phyloP scores from a whole-genome alignment of 1,140 invertebrate species.

The Eumeta japonica region DNA sequence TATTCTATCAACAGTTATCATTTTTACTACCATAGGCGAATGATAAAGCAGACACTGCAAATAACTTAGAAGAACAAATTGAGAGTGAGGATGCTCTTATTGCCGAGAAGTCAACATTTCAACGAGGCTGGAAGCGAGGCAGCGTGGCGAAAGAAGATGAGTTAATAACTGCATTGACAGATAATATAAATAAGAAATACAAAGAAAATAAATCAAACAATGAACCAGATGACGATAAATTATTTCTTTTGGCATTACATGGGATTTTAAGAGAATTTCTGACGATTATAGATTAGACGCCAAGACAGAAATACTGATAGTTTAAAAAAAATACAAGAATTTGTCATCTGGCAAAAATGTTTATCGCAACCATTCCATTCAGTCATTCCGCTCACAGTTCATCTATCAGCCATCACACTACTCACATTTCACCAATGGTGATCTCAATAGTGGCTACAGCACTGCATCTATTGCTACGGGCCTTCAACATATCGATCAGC shows the following conservation, averaged over 20 bases:
- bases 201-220: no score
- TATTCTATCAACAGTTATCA: conserved; percentile 12
- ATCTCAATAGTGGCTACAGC: conserved; percentile 14
- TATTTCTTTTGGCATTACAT: conserved; percentile 14
- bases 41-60: conserved; percentile 10
- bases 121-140: no score
- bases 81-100: no score
- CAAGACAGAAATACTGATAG: conserved; percentile 17
- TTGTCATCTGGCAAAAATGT: conserved; percentile 8
- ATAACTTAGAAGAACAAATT: conserved; percentile 12
- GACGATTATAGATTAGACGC: conserved; percentile 15
- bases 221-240: conserved; percentile 19
- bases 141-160: no score
- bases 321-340: conserved; percentile 17
- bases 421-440: conserved; percentile 14
- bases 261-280: conserved; percentile 15
- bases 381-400: background rate
- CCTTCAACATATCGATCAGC: conserved; percentile 9
- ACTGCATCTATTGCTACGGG: conserved; percentile 9
- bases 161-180: no score
- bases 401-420: background rate
- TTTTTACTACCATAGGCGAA: conserved; percentile 11
- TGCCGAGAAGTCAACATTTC: no score
- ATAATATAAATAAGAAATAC: no score
- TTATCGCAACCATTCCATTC: background rate